Percentiles rank a stretch among this genome's conserved stretches.
These are phyloP conservation scores for Phlogophora meticulosa DNA, from an alignment of 2,888 invertebrate genomes.

Conservation along the genomic window DNA sequence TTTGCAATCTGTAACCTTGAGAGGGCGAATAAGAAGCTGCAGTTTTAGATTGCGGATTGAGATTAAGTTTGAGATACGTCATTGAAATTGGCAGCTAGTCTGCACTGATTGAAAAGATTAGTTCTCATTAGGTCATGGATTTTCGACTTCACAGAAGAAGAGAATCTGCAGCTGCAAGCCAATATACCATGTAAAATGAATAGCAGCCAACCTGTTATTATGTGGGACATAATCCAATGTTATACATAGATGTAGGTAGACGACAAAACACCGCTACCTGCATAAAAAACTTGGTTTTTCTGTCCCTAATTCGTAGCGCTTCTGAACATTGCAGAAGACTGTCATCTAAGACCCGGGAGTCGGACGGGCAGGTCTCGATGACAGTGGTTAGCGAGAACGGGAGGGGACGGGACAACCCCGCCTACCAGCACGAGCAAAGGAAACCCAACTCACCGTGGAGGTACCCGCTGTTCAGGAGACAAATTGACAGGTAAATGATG, in stretches of 20 bases:
- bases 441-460: constrained; percentile 94
- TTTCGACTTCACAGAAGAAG: no score
- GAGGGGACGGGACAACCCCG: constrained; percentile 93
- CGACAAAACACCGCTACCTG: constrained; percentile 13
- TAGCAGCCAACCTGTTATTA: not conserved
- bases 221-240: not conserved
- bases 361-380: constrained; percentile 85
- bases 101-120: no score
- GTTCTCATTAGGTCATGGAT: no score
- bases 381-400: constrained; percentile 84
- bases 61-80: no score
- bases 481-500: constrained; percentile 84
- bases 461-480: constrained; percentile 91
- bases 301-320: constrained; percentile 52
- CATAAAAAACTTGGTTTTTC: constrained; percentile 33
- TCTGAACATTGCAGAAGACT: constrained; percentile 88
- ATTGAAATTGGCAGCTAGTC: no score
- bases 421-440: constrained; percentile 91
- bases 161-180: not conserved
- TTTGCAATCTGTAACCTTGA: no score
- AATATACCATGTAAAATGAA: no score
- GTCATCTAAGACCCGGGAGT: constrained; percentile 93
- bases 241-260: constrained; percentile 1
- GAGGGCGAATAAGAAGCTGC: no score
- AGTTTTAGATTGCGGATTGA: no score